Conservation (phyloP, 35 echinoderm and acorn worm species). For the Amphiura filiformis region DNA sequence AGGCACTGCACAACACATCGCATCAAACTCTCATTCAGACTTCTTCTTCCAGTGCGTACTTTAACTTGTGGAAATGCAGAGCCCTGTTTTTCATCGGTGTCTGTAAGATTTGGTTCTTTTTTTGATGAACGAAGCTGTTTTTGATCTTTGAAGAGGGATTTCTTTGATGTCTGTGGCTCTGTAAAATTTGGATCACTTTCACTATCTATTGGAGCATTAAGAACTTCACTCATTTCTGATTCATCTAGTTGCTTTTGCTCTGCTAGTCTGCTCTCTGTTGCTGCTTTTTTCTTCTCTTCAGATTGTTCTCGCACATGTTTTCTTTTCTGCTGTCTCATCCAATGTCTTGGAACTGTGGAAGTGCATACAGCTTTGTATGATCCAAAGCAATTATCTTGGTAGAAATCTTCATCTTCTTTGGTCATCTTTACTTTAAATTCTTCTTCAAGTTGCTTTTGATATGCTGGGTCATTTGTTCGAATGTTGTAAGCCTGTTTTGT, state of each 20-base stretch:
- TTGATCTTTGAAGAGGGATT: no score
- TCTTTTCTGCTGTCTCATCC: neutral
- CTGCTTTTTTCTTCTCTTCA: neutral
- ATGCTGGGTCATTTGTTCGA: slow-evolving; percentile 6
- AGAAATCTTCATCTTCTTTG: slow-evolving; percentile 12
- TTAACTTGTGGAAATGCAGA: no score
- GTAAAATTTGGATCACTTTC: no score
- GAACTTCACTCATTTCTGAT: no score
- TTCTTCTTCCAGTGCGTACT: no score
- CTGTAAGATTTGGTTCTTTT: no score
- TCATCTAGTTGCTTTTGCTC: no score
- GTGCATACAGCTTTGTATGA: neutral
- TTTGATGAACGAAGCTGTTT: neutral
- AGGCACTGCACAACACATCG: no score
- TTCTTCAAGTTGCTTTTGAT: slow-evolving; percentile 23
- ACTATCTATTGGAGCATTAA: no score
- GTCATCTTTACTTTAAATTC: slow-evolving; percentile 23
- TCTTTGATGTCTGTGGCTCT: no score
- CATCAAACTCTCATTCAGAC: no score
- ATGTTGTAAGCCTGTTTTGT: slow-evolving; percentile 19
- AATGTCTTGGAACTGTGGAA: neutral
- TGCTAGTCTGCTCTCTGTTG: neutral
- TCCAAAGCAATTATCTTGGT: slow-evolving; percentile 19
- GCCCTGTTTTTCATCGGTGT: no score
- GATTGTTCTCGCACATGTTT: neutral